Base-by-base conservation (phyloP, 2,113 vertebrate genomes). In the Sylvietta virens region DNA sequence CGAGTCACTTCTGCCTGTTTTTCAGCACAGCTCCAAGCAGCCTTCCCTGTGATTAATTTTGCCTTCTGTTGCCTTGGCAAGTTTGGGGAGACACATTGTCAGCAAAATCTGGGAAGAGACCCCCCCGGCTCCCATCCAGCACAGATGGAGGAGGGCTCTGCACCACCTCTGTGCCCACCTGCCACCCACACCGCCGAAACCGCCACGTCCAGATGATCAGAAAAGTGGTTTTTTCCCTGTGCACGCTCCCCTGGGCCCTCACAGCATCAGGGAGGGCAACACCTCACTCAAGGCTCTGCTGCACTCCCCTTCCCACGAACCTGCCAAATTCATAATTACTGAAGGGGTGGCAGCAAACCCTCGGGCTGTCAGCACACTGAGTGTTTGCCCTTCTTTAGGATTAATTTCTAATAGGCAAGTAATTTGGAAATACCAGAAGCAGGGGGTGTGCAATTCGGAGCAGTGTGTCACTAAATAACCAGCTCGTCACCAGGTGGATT, bases 61-160 rank as follows among this genome's bases (percentile, higher is more conserved):
- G 61, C 96, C 95, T 97, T 97, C 96, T 93, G 92, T 65, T 26
- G 22, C 81, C 62, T 96, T 94, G 95, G 95, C 42, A 26, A 93
- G 92, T 67, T 31, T 14, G 18, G 48, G 94, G 64, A 88, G 73
- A 72, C 87, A 82, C 90, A 15, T 5, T 74, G 57, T 70, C 10
- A 42, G 62, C 31, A 56, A 74, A 90, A 93, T 51, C 81, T 53
- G 92, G 92, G 95, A 67, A 67, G 27, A 76, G 27, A 17, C 48
- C 81, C 81, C 39, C 30, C 8, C 10, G 15, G 86, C 64, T 90
- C 15, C 19, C 64, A 51, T 15, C 66, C 94, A 90, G 73, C 37
- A 6, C 92, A 95, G 92, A 86, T 72, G 85, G 92, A 91, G 56
- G 22, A 87, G 70, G n/a, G 66, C 35, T 94, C 80, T 76, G 53